A percentile compares a stretch with the other conserved stretches of the same genome.
These are phyloP conservation scores for Mamestra configurata DNA, from an alignment of 1,140 invertebrate species.

Conservation along the genomic window DNA sequence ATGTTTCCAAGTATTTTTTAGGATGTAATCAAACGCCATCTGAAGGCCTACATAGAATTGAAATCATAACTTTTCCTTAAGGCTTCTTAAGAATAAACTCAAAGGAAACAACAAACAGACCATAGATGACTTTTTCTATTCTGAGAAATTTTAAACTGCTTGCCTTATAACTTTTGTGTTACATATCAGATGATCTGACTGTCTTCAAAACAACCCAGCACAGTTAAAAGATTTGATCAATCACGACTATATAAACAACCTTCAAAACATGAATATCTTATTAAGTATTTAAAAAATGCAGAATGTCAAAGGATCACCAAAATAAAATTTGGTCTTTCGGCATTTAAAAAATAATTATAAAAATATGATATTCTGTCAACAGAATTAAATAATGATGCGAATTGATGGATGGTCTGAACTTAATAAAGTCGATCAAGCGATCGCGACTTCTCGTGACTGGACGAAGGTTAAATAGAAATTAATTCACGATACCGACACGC, in stretches of 20 bases:
- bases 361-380: slow-evolving; percentile 5
- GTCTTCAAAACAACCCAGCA: neutral
- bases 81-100: neutral
- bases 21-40: slow-evolving; percentile 15
- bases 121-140: slow-evolving; percentile 20
- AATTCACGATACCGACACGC: slow-evolving; percentile 42
- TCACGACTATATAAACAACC: slow-evolving; percentile 12
- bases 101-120: slow-evolving; percentile 1
- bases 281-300: neutral
- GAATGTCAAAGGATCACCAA: slow-evolving; percentile 12
- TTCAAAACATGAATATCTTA: slow-evolving; percentile 13
- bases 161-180: neutral
- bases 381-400: neutral
- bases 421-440: slow-evolving; percentile 28
- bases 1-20: neutral
- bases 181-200: slow-evolving; percentile 37
- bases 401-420: slow-evolving; percentile 27
- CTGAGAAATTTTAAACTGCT: slow-evolving; percentile 10
- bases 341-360: neutral
- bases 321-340: neutral
- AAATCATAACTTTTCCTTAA: slow-evolving; percentile 13
- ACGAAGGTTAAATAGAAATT: slow-evolving; percentile 48
- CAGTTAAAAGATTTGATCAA: slow-evolving; percentile 1
- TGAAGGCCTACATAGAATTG: neutral
- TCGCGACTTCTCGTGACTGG: slow-evolving; percentile 44